Conservation (phyloP, 2,797 vertebrate species). For the Momotus momota region DNA sequence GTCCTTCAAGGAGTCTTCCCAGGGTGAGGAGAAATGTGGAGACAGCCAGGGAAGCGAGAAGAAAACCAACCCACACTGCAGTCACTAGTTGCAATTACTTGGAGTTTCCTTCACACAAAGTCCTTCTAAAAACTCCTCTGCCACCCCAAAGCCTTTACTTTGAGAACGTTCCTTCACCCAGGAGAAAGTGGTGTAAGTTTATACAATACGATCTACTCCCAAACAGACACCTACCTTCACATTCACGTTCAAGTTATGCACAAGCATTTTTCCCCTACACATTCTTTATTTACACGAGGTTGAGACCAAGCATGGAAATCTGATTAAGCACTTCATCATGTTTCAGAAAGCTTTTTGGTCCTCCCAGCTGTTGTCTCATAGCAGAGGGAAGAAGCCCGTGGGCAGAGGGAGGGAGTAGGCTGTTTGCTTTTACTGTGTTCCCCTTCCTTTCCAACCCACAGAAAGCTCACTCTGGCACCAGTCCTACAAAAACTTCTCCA, state of each 20-base stretch:
- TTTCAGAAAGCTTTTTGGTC: background rate
- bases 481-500: background rate
- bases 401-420: background rate
- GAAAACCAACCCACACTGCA: background rate
- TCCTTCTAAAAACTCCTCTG: background rate
- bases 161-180: background rate
- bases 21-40: background rate
- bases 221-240: background rate
- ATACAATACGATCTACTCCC: background rate
- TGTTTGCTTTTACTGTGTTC: background rate
- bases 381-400: background rate
- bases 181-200: background rate
- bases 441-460: constrained; percentile 1
- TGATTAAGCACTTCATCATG: background rate
- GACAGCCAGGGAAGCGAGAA: background rate
- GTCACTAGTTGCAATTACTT: background rate
- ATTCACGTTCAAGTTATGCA: background rate
- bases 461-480: constrained; percentile 27
- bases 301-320: background rate
- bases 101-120: background rate
- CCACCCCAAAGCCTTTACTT: background rate
- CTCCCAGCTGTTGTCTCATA: background rate
- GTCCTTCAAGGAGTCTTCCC: background rate
- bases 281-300: background rate
- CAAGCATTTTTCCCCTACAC: background rate